A percentile compares a stretch with the other conserved stretches of the same genome.
Conservation (phyloP, 2,888 invertebrate genomes). For the Acleris emargana region DNA sequence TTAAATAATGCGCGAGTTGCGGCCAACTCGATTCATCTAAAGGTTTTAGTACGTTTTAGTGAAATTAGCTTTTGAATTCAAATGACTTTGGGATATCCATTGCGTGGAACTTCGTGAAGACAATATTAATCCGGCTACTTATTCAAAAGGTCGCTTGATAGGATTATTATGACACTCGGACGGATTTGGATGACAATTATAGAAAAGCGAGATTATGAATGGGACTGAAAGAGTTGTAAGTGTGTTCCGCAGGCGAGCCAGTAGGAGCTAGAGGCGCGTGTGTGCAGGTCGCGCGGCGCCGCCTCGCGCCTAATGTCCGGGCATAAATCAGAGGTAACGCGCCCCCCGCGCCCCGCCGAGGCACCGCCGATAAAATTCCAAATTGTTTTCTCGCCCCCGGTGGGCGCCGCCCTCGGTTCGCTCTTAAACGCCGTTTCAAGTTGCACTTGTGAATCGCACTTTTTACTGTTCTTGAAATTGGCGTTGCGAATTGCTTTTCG, state of each 20-base stretch:
- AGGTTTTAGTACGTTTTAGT: slow-evolving; percentile 66
- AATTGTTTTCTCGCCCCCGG: slow-evolving; percentile 83
- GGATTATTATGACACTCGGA: slow-evolving; percentile 12
- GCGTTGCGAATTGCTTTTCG: slow-evolving; percentile 78
- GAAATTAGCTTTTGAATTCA: slow-evolving; percentile 82
- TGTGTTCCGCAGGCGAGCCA: too few relatives aligned
- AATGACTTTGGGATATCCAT: slow-evolving; percentile 74
- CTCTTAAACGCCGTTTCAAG: slow-evolving; percentile 83
- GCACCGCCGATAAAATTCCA: slow-evolving; percentile 78
- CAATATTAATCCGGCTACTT: slow-evolving; percentile 55
- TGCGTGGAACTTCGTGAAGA: slow-evolving; percentile 52
- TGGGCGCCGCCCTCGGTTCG: slow-evolving; percentile 81
- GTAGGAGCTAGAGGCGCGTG: slow-evolving; percentile 43
- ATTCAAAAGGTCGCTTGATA: slow-evolving; percentile 43
- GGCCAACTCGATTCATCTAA: slow-evolving; percentile 81
- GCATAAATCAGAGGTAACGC: slow-evolving; percentile 80
- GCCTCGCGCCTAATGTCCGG: slow-evolving; percentile 71
- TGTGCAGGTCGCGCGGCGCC: slow-evolving; percentile 72
- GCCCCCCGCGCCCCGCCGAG: slow-evolving; percentile 54
- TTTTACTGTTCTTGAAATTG: slow-evolving; percentile 82
- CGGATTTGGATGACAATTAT: neutral
- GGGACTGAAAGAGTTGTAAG: too few relatives aligned
- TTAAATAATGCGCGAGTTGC: slow-evolving; percentile 82
- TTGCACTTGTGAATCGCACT: slow-evolving; percentile 83
- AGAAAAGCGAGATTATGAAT: neutral